These are phyloP conservation scores for Brienomyrus brachyistius DNA, from an alignment of 2,113 vertebrate genomes.

Conservation along the genomic window DNA sequence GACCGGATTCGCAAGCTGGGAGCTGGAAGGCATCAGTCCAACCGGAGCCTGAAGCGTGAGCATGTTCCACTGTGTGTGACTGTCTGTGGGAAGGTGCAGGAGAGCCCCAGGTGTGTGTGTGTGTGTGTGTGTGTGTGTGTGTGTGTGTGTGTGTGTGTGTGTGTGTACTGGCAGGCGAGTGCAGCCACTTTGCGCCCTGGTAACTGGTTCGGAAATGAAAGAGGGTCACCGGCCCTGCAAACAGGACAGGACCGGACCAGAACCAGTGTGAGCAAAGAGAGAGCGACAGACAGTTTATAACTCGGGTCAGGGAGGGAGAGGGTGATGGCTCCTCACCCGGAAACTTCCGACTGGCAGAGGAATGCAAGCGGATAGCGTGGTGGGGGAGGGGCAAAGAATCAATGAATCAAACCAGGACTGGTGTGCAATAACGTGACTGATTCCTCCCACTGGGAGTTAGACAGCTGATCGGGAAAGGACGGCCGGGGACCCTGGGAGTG, in stretches of 20 bases:
- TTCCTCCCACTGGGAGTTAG: background rate
- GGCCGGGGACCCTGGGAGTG: background rate
- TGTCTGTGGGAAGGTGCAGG: background rate
- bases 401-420: background rate
- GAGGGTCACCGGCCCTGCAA: background rate
- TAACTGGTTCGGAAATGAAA: background rate
- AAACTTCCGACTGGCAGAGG: background rate
- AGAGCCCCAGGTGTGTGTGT: background rate
- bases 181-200: background rate
- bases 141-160: background rate
- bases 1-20: background rate
- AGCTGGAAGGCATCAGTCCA: background rate
- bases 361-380: background rate
- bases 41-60: background rate
- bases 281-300: background rate
- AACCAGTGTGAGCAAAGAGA: background rate
- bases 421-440: background rate
- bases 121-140: background rate
- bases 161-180: background rate
- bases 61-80: background rate
- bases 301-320: background rate
- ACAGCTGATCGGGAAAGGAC: background rate
- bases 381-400: background rate
- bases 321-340: background rate
- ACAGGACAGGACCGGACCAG: background rate